Base-by-base conservation (phyloP, 2,113 vertebrate genomes). In the Tragelaphus imberbis region DNA sequence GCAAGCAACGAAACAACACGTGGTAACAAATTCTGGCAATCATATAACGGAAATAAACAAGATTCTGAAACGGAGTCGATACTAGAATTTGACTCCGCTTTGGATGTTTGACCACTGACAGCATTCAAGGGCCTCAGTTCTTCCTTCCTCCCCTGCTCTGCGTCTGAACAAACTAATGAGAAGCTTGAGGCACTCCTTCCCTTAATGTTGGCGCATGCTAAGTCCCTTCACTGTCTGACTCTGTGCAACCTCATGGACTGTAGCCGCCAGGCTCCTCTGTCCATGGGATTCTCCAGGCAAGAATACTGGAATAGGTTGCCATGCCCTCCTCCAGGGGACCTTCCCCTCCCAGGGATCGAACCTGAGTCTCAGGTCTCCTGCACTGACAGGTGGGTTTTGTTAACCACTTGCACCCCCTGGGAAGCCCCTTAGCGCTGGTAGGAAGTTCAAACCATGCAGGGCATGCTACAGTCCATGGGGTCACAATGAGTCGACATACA, bases 401-500 rank as follows among this genome's bases (percentile, higher is more conserved):
- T 23, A 36, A 10, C 68, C n/a, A 12, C 33, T 71, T 11, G 68
- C 2, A 0, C 68, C 68, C 19, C 19, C n/a, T 36, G 68, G 19
- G 68, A 36, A 23, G 68, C n/a, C n/a, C n/a, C 68, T 30, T 17
- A 7, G 33, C 1, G 0, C 6, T 90, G 68, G 27, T 12, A 36
- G 80, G 30, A 53, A 86, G 15, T 80, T 77, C 25, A n/a, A 80
- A 25, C 71, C 11, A 9, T 44, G 11, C 11, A 87, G 61, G n/a
- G n/a, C 19, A 12, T 2, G n/a, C 19, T 36, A 36, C 68, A 36
- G 8, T 36, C n/a, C 36, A 7, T 0, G 21, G 71, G 71, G 36
- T 44, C 21, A 13, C 21, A 25, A 44, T 13, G 11, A 25, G 68
- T 6, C 0, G 0, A 13, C 3, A 7, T 0, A 25, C 5, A 14